These are phyloP conservation scores for Solenodon paradoxus DNA, from an alignment of 2,113 vertebrate species.

Conservation along the genomic window DNA sequence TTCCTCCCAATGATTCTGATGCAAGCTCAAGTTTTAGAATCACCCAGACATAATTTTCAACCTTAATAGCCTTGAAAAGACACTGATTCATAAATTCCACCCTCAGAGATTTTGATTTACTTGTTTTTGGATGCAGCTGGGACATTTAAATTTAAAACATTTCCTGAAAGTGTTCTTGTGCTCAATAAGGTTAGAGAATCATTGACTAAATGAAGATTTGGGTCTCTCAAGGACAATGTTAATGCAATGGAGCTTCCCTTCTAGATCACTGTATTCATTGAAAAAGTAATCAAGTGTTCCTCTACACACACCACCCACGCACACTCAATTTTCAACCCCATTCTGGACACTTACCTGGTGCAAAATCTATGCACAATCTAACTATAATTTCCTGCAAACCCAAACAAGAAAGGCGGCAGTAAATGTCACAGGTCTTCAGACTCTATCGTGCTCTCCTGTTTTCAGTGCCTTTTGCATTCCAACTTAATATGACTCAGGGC, in stretches of 20 bases:
- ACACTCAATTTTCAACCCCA: background rate
- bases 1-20: background rate
- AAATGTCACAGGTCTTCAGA: background rate
- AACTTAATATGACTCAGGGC: background rate
- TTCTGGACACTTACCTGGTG: background rate
- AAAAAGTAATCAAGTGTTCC: background rate
- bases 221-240: background rate
- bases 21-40: background rate
- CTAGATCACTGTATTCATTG: fast-evolving
- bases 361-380: background rate
- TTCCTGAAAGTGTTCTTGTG: background rate
- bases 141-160: background rate
- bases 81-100: background rate
- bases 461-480: background rate
- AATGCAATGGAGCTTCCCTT: fast-evolving
- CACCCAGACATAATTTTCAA: background rate
- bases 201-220: background rate
- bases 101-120: background rate
- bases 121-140: background rate
- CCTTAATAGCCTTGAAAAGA: background rate
- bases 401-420: background rate
- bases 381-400: background rate
- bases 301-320: background rate
- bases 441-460: background rate
- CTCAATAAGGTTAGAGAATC: background rate